Evolutionary conservation across 2,888 invertebrate genomes (phyloP).

Genomic region (Hymenopus coronatus): DNA sequence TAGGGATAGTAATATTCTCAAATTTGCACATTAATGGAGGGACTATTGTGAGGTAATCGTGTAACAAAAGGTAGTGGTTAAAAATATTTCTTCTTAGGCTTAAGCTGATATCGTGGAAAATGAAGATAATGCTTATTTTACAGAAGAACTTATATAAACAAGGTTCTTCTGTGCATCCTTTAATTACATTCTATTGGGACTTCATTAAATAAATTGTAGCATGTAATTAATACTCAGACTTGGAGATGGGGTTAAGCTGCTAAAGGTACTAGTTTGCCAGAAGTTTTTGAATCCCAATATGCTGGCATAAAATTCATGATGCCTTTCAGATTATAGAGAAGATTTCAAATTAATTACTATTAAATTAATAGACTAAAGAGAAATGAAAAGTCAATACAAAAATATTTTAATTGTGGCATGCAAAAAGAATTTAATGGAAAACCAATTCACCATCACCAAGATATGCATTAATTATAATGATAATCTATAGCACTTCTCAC

Average conservation of each 20-base stretch:
- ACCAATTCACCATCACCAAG: neutral
- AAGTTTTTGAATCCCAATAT: neutral
- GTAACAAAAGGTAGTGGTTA: neutral
- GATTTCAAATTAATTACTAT: neutral
- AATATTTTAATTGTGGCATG: neutral
- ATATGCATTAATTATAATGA: too few relatives aligned
- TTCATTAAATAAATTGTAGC: neutral
- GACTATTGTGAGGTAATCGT: neutral
- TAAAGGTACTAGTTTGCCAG: neutral
- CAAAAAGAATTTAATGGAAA: neutral
- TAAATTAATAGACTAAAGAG: neutral
- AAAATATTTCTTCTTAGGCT: neutral
- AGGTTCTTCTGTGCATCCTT: neutral
- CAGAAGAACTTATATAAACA: neutral
- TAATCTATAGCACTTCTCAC: neutral
- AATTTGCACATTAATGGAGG: neutral
- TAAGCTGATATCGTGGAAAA: neutral
- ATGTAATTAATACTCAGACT: neutral
- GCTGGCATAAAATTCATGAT: neutral
- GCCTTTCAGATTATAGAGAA: neutral
- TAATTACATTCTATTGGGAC: neutral
- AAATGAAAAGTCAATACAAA: neutral
- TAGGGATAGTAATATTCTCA: neutral
- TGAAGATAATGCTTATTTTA: neutral
- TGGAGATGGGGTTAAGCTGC: neutral